phyloP scores from a whole-genome alignment of 2,888 invertebrate genomes.

The Drosophila helvetica region DNA sequence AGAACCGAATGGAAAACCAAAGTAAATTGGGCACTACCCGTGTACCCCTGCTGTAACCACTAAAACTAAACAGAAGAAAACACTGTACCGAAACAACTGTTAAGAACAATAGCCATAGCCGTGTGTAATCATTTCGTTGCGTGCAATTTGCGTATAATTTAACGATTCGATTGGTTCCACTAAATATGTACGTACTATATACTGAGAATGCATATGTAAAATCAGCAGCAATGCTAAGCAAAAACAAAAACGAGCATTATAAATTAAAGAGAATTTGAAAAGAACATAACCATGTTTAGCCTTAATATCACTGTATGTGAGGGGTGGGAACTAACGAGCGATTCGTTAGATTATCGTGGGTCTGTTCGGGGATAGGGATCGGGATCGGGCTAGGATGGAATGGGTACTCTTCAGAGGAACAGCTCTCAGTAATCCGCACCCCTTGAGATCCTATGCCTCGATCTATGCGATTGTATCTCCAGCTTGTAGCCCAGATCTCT shows the following conservation, averaged over 20 bases:
- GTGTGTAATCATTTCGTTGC: conserved; percentile 72
- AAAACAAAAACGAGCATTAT: conserved; percentile 59
- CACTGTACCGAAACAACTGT: conserved; percentile 20
- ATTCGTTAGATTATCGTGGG: too few relatives aligned
- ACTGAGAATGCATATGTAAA: conserved; percentile 62
- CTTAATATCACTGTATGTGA: neutral
- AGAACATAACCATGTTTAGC: conserved; percentile 20
- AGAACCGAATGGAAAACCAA: conserved; percentile 10
- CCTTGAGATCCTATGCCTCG: too few relatives aligned
- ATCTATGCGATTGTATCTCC: too few relatives aligned
- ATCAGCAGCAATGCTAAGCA: conserved; percentile 46
- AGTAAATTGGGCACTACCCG: conserved; percentile 56
- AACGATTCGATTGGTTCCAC: conserved; percentile 51
- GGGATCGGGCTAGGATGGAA: too few relatives aligned
- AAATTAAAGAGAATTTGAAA: conserved; percentile 73
- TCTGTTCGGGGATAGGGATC: too few relatives aligned
- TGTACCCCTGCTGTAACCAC: conserved; percentile 47
- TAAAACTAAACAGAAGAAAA: conserved; percentile 22
- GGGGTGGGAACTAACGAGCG: neutral
- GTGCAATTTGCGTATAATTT: conserved; percentile 60
- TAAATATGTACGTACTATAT: conserved; percentile 55
- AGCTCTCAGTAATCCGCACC: too few relatives aligned
- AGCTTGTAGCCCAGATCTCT: too few relatives aligned
- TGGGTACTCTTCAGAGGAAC: too few relatives aligned
- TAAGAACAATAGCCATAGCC: conserved; percentile 35